Evolutionary conservation across 2,888 invertebrate genomes (phyloP).

Genomic region (Hemicrepidius hirtus): DNA sequence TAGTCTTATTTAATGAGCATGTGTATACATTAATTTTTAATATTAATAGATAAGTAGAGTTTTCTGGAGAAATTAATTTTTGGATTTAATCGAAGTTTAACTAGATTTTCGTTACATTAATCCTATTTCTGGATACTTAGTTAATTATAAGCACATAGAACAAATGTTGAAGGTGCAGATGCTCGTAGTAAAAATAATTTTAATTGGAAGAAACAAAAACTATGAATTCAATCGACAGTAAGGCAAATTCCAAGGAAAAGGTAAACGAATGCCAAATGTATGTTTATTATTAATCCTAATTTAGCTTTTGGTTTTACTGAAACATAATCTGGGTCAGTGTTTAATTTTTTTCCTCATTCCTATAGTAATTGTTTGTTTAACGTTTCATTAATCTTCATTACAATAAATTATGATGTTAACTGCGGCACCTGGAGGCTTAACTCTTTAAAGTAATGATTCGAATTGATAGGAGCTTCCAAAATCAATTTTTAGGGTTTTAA

Average conservation of each 20-base stretch:
- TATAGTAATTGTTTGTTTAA: not conserved
- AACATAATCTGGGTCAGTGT: not conserved
- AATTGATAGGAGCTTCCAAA: too few species aligned
- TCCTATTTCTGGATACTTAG: not conserved
- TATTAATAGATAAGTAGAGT: not conserved
- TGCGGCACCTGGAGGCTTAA: too few species aligned
- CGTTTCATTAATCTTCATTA: not conserved
- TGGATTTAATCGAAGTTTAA: not conserved
- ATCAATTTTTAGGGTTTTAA: too few species aligned
- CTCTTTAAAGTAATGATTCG: too few species aligned
- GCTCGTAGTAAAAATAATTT: not conserved
- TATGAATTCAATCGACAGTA: not conserved
- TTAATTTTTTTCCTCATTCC: not conserved
- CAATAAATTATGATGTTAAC: not conserved
- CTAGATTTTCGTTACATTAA: not conserved
- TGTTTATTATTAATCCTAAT: not conserved
- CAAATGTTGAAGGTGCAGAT: slow-evolving; percentile 3
- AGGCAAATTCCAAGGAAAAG: not conserved
- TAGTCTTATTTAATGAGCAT: slow-evolving; percentile 21
- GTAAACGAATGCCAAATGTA: not conserved
- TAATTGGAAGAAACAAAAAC: not conserved
- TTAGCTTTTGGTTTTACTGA: slow-evolving; percentile 2
- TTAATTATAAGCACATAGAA: not conserved
- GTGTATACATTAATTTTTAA: slow-evolving; percentile 19
- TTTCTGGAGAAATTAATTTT: not conserved